Conservation (phyloP, 2,888 invertebrate genomes). For the Trichogramma evanescens region DNA sequence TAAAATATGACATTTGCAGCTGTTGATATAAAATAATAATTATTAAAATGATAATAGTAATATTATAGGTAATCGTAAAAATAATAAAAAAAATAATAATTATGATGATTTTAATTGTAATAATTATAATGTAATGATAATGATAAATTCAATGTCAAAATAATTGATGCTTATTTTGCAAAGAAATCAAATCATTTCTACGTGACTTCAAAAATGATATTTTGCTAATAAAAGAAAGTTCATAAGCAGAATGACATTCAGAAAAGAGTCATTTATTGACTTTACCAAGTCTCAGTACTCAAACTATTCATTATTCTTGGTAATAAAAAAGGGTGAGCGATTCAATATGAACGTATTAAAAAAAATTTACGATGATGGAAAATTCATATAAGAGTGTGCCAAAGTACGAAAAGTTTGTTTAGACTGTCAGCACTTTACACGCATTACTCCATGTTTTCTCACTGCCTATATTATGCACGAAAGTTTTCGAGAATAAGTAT, state of each 20-base stretch:
- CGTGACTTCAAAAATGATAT: slow-evolving; percentile 16
- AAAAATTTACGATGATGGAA: slow-evolving; percentile 1
- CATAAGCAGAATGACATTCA: not conserved
- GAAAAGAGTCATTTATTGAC: slow-evolving; percentile 6
- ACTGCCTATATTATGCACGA: slow-evolving; percentile 18
- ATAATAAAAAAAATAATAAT: no score
- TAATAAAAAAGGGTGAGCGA: slow-evolving; percentile 5
- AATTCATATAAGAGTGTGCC: slow-evolving; percentile 20
- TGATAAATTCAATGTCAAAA: slow-evolving; percentile 2
- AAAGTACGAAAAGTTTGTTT: slow-evolving; percentile 17
- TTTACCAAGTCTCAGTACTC: not conserved
- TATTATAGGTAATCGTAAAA: no score
- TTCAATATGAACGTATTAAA: not conserved
- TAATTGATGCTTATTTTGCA: slow-evolving; percentile 21
- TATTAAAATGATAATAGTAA: no score
- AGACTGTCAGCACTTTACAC: slow-evolving; percentile 16
- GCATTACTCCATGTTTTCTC: slow-evolving; percentile 16
- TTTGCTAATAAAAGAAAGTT: slow-evolving; percentile 14
- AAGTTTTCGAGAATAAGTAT: slow-evolving; percentile 6
- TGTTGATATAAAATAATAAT: slow-evolving; percentile 7
- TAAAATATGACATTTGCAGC: slow-evolving; percentile 13
- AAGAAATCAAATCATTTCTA: slow-evolving; percentile 17
- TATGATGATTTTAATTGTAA: no score
- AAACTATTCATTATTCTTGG: slow-evolving; percentile 1
- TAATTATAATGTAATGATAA: no score